Evolutionary conservation across 2,888 invertebrate genomes (phyloP), one percentile per base, ranked within the genome.

Genomic region (Tricholauxania praeusta): DNA sequence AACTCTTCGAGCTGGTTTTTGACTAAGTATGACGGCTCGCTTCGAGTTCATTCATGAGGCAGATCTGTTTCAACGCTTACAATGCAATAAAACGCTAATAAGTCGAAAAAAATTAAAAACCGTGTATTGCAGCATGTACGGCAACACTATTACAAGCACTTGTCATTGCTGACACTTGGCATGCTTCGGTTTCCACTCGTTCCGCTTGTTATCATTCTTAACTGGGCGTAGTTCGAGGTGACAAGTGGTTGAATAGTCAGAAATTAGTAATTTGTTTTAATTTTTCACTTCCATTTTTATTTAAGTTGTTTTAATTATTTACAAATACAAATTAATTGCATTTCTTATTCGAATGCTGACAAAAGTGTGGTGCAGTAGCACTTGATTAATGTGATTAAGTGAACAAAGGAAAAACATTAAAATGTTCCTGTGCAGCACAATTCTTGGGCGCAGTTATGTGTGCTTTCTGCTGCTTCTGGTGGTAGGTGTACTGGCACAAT

Each of bases 401-500:
- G 39, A 39, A 39, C 10, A 10, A 39, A 39, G 39, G 3, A 65
- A 22, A 47, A 22, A n/a, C 55, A 47, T 19, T 6, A 32, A 74
- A 57, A 84, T 84, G 83, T 79, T 81, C 76, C 81, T 81, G 28
- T 28, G 28, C 57, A 78, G 80, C 3, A 80, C 84, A 57, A 85
- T 86, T 79, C 80, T 87, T 70, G 85, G 85, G 77, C 84, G 85
- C 74, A 86, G 86, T 78, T 86, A 85, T 78, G 76, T 86, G 76
- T 79, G 85, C 72, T 87, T 87, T 74, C 67, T 84, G 74, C 78
- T 84, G 72, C 79, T 82, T 68, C 83, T 84, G 67, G 82, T 80
- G 68, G 85, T 89, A 90, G 92, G 92, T 89, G 92, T 93, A 89
- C 90, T 91, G 88, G 94, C 92, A 32, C 96, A 96, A 85, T 96